Evolutionary conservation across 2,888 invertebrate genomes (phyloP).

Genomic region (Sarcophaga carnaria): DNA sequence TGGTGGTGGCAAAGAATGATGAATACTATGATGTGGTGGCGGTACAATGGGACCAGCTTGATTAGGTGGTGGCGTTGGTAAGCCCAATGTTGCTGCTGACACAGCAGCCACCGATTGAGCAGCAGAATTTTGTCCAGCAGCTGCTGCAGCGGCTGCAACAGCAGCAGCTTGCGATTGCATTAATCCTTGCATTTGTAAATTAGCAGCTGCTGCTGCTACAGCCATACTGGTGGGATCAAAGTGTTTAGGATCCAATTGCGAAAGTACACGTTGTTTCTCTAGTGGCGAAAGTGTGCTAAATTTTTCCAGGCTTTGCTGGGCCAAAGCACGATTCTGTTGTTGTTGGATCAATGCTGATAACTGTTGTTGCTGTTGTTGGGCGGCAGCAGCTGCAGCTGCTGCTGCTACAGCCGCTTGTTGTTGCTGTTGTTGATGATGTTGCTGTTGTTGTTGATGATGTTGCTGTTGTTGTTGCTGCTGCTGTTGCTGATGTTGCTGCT

Average conservation of each 20-base stretch:
- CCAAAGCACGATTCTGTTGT: conserved; percentile 85
- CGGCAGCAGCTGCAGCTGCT: conserved; percentile 79
- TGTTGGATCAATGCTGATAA: conserved; percentile 86
- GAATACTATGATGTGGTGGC: conserved; percentile 60
- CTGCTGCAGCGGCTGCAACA: conserved; percentile 76
- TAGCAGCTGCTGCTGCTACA: conserved; percentile 78
- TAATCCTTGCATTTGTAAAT: conserved; percentile 78
- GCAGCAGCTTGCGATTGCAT: conserved; percentile 79
- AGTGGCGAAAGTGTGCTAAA: conserved; percentile 83
- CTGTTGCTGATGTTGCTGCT: conserved; percentile 78
- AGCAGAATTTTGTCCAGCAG: conserved; percentile 61
- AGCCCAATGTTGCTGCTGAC: conserved; percentile 64
- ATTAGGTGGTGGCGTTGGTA: conserved; percentile 50
- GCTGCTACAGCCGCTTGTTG: conserved; percentile 72
- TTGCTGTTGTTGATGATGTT: conserved; percentile 72
- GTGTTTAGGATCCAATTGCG: conserved; percentile 82
- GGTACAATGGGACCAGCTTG: conserved; percentile 49
- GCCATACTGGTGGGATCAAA: conserved; percentile 79
- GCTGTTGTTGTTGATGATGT: conserved; percentile 81
- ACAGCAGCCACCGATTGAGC: conserved; percentile 66
- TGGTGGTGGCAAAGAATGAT: conserved; percentile 76
- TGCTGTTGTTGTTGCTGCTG: conserved; percentile 76
- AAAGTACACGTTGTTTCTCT: conserved; percentile 84
- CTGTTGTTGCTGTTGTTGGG: conserved; percentile 84
- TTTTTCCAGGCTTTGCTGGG: conserved; percentile 86